Conservation (phyloP, 2,888 invertebrate species). For the Pseudoips prasinana region DNA sequence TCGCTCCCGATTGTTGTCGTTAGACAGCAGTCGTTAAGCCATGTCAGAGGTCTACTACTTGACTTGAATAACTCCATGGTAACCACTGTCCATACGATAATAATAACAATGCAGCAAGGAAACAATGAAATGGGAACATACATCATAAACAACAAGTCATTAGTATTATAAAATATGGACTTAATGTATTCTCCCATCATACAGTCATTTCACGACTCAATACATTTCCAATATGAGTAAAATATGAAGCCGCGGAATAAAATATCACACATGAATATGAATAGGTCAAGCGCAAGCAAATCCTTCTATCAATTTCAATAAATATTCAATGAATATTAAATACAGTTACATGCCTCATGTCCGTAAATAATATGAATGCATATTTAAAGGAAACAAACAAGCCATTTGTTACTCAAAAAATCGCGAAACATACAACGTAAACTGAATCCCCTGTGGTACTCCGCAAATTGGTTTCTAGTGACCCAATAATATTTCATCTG, state of each 20-base stretch:
- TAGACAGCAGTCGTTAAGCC: too few relatives aligned
- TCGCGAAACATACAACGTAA: not conserved
- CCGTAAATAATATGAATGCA: not conserved
- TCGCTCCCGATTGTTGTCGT: too few relatives aligned
- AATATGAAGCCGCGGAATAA: not conserved
- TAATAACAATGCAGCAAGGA: too few relatives aligned
- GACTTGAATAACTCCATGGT: too few relatives aligned
- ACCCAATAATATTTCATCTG: slow-evolving; percentile 29
- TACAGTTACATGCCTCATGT: not conserved
- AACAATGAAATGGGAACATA: too few relatives aligned
- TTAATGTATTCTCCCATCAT: too few relatives aligned
- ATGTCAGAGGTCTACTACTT: too few relatives aligned
- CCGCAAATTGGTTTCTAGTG: slow-evolving; percentile 30
- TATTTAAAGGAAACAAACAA: not conserved
- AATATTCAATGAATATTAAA: not conserved
- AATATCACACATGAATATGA: not conserved
- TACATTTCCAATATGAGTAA: not conserved
- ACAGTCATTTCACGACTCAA: not conserved
- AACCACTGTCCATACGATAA: too few relatives aligned
- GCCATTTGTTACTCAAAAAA: not conserved
- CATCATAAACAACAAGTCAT: too few relatives aligned
- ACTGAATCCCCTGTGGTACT: slow-evolving; percentile 18
- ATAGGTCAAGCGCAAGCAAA: not conserved
- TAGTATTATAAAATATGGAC: too few relatives aligned
- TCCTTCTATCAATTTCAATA: not conserved